Evolutionary conservation across 1,140 invertebrate species (phyloP), one percentile per base, ranked within the genome.

Genomic region (Apis mellifera): DNA sequence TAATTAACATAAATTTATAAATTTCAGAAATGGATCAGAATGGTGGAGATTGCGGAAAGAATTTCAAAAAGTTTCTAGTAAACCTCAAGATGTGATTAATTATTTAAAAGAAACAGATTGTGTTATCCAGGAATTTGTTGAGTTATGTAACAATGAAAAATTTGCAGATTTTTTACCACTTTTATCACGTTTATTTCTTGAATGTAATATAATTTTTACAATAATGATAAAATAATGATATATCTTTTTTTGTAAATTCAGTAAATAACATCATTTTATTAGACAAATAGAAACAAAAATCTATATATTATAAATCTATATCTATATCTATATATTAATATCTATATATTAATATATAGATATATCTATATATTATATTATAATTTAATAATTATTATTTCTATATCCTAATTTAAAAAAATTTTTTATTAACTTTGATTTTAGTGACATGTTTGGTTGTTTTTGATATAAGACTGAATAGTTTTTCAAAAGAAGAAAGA

Each of bases 31-130:
- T 94, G 98, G 98, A 3, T 91, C 94, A 15, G 96, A 97, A 79
- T 99, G 98, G 98, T 96, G 96, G 95, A 94, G 95, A 77, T 90
- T 98, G 2, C 94, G 98, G 42, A 96, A 95, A 81, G 95, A 96
- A 60, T 97, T 98, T 89, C 97, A 98, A 94, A 97, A 97, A 90
- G 95, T 95, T 52, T 92, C 99, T 54, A 96, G 97, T 84, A 96
- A 96, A 78, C 96, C 97, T 0, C 95, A 95, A 75, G 96, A 96
- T 86, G 96, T 97, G 0, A 93, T 95, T 54, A 94, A 92, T 80
- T 97, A 97, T 90, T 91, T 98, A 0, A 84, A 92, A 17, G 92
- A 93, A 48, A 95, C 96, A 11, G 96, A 98, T 91, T 84, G 89
- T 1, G 94, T 97, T 1, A 95, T 96, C 3, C 91, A 93, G 79